These are phyloP conservation scores for Crypturellus undulatus DNA, from an alignment of 2,113 vertebrate species.

Conservation along the genomic window DNA sequence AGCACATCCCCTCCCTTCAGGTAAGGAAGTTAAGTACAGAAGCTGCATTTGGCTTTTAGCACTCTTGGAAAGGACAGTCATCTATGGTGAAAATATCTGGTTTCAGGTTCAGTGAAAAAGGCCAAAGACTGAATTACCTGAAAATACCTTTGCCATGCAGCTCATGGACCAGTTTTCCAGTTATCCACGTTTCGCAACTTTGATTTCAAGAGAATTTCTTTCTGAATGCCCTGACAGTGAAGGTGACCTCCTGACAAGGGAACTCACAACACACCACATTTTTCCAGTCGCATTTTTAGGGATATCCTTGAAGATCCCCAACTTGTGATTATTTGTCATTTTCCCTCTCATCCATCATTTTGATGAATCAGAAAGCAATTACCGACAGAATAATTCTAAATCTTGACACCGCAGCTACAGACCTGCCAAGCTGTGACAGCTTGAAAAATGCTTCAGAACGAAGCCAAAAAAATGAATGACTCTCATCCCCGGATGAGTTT, in stretches of 20 bases:
- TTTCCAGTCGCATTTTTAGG: slow-evolving; percentile 63
- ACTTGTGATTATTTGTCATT: slow-evolving; percentile 74
- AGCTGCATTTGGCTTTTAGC: slow-evolving; percentile 9
- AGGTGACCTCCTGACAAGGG: slow-evolving; percentile 64
- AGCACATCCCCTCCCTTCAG: not conserved
- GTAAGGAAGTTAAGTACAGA: not conserved
- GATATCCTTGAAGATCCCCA: slow-evolving; percentile 71
- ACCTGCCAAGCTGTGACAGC: slow-evolving; percentile 76
- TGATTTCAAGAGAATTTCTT: slow-evolving; percentile 48
- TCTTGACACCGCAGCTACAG: slow-evolving; percentile 74
- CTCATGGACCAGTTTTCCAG: not conserved
- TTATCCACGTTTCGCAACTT: not conserved
- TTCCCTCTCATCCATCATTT: slow-evolving; percentile 73
- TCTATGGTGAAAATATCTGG: not conserved
- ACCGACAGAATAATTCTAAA: slow-evolving; percentile 75
- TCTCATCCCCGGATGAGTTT: slow-evolving; percentile 70
- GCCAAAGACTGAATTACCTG: slow-evolving; percentile 9
- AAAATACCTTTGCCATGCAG: not conserved
- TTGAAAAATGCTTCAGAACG: slow-evolving; percentile 72
- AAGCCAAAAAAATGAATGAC: slow-evolving; percentile 69
- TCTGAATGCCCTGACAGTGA: slow-evolving; percentile 29
- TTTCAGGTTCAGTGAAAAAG: not conserved
- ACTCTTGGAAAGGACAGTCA: not conserved
- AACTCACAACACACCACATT: not conserved
- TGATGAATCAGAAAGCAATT: slow-evolving; percentile 78